Evolutionary conservation across 2,888 invertebrate species (phyloP).

Genomic region (Oscheius myriophilus): DNA sequence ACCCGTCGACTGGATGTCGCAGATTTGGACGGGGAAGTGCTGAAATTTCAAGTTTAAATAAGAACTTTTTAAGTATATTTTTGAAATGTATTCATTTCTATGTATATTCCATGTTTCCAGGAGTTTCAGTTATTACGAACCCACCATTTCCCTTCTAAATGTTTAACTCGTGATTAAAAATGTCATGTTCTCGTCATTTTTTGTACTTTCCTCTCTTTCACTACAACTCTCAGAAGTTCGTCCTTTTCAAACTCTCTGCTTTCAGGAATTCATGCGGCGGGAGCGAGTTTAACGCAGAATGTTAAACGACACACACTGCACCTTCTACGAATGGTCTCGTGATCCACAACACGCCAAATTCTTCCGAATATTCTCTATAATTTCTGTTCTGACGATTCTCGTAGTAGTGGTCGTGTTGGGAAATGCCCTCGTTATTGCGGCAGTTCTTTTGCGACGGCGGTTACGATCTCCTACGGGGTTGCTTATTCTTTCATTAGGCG

Average conservation of each 20-base stretch:
- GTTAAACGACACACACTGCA: slow-evolving; percentile 44
- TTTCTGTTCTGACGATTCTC: slow-evolving; percentile 69
- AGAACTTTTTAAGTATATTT: not conserved
- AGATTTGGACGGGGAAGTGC: slow-evolving; percentile 94
- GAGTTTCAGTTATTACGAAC: too few relatives aligned
- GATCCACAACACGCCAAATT: slow-evolving; percentile 66
- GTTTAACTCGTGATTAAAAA: too few relatives aligned
- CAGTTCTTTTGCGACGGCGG: slow-evolving; percentile 67
- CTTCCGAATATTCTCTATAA: slow-evolving; percentile 69
- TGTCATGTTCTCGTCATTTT: too few relatives aligned
- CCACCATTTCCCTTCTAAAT: too few relatives aligned
- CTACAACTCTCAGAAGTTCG: not conserved
- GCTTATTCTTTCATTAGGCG: slow-evolving; percentile 94
- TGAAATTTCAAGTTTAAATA: slow-evolving; percentile 71
- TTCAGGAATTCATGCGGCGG: not conserved
- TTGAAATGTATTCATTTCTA: not conserved
- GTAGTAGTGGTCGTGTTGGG: slow-evolving; percentile 69
- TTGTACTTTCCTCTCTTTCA: not conserved
- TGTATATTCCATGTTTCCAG: too few relatives aligned
- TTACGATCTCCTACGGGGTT: slow-evolving; percentile 93
- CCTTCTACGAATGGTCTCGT: slow-evolving; percentile 67
- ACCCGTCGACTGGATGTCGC: slow-evolving; percentile 91
- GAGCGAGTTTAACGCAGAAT: slow-evolving; percentile 6
- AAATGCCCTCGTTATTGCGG: slow-evolving; percentile 70
- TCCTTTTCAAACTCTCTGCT: not conserved